phyloP scores from a whole-genome alignment of 2,888 invertebrate species.

The Apodemia mormo region DNA sequence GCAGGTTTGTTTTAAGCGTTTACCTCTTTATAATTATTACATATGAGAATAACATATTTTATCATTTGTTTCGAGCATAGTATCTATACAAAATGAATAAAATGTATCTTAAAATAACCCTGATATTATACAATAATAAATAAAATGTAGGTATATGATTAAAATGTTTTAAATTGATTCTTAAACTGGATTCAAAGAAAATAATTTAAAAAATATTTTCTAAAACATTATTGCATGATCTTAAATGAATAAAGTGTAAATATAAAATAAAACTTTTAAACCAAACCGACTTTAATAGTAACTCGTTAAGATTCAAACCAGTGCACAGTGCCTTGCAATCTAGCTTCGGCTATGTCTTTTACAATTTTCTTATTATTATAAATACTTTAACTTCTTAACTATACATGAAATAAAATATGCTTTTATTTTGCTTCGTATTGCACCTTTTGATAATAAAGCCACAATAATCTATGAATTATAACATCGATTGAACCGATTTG shows the following conservation, averaged over 20 bases:
- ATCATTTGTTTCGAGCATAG: no score
- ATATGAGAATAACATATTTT: no score
- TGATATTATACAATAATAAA: no score
- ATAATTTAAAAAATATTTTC: no score
- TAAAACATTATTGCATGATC: no score
- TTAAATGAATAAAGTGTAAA: neutral
- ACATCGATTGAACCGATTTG: slow-evolving; percentile 16
- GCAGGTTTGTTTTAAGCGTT: no score
- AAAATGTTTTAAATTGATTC: no score
- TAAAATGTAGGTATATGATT: no score
- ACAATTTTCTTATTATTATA: slow-evolving; percentile 9
- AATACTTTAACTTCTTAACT: neutral
- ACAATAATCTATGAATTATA: slow-evolving; percentile 9
- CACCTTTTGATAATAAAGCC: slow-evolving; percentile 12
- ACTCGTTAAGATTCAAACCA: neutral
- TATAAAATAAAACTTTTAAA: neutral
- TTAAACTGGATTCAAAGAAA: no score
- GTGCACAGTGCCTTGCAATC: neutral
- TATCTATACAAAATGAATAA: no score
- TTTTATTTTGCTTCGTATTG: slow-evolving; percentile 11
- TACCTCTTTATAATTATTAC: no score
- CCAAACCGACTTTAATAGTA: neutral
- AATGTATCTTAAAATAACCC: no score
- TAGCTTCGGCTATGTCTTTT: neutral
- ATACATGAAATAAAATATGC: slow-evolving; percentile 8